Percentiles rank a stretch among this genome's conserved stretches.
These are phyloP conservation scores for Yponomeuta plumbellus DNA, from an alignment of 2,888 invertebrate genomes.

Conservation along the genomic window DNA sequence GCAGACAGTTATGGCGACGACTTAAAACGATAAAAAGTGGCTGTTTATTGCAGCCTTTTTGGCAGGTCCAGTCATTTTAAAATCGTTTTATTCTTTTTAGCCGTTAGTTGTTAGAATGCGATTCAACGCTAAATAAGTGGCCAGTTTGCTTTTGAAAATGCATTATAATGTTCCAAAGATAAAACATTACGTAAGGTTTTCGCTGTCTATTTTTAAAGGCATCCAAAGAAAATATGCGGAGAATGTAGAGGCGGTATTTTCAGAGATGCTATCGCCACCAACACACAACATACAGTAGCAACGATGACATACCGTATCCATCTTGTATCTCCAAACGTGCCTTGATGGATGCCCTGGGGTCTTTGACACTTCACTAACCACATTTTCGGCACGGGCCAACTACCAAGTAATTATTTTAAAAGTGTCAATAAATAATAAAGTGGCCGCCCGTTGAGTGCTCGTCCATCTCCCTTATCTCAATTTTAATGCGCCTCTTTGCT, in stretches of 20 bases:
- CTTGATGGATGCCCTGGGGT: conserved; percentile 31
- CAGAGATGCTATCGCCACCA: conserved; percentile 10
- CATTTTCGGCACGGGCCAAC: conserved; percentile 68
- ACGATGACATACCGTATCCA: conserved; percentile 12
- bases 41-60: conserved; percentile 12
- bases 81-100: background rate
- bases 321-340: background rate
- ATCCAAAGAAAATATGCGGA: background rate
- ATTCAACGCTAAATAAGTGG: conserved; percentile 12
- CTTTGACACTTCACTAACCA: conserved; percentile 39
- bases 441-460: conserved; percentile 69
- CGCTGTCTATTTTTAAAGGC: background rate
- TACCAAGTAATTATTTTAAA: conserved; percentile 66
- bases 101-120: conserved; percentile 4
- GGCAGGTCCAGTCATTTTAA: conserved; percentile 10
- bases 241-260: background rate
- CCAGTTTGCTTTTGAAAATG: background rate
- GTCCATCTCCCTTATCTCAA: conserved; percentile 75
- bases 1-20: conserved; percentile 38
- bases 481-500: conserved; percentile 75
- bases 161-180: background rate
- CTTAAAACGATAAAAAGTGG: conserved; percentile 12
- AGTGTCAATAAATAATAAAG: conserved; percentile 77
- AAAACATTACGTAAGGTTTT: background rate
- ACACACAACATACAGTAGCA: conserved; percentile 14